Evolutionary conservation across 1,140 invertebrate species (phyloP).

Genomic region (Cephus cinctus): DNA sequence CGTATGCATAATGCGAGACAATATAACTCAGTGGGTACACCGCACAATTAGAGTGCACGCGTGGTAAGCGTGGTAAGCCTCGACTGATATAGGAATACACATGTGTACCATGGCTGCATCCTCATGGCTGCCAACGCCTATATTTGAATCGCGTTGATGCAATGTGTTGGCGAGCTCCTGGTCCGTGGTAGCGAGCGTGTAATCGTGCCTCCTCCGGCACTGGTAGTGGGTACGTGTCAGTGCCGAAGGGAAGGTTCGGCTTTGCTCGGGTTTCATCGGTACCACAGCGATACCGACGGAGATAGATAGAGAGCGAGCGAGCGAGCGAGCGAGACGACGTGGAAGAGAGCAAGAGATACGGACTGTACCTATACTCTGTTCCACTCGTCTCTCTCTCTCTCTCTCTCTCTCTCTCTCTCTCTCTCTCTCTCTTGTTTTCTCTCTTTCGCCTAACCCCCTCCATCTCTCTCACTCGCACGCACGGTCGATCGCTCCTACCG

Average conservation of each 20-base stretch:
- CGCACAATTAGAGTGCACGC: conserved; percentile 37
- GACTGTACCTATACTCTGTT: not conserved
- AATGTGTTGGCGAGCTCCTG: conserved; percentile 7
- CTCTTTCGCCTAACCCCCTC: not conserved
- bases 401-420: conserved; percentile 1
- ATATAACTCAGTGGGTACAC: conserved; percentile 32
- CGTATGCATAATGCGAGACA: conserved; percentile 30
- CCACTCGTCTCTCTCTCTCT: conserved; percentile 18
- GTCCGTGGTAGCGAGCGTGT: not conserved
- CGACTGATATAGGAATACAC: no score
- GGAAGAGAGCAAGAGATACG: not conserved
- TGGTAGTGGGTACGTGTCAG: not conserved
- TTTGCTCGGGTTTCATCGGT: no score
- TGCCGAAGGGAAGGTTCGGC: not conserved
- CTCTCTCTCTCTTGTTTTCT: no score
- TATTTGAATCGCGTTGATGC: conserved; percentile 32
- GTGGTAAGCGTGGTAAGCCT: conserved; percentile 19
- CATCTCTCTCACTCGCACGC: conserved; percentile 28
- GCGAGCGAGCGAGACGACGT: conserved; percentile 10
- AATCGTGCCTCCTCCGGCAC: conserved; percentile 10
- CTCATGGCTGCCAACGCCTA: conserved; percentile 30
- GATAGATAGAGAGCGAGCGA: conserved; percentile 1
- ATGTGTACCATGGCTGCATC: no score
- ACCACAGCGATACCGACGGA: conserved; percentile 1
- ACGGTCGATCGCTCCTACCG: conserved; percentile 45